These are phyloP conservation scores for Haliaeetus leucogaster DNA, from an alignment of 2,113 vertebrate species.

Conservation along the genomic window DNA sequence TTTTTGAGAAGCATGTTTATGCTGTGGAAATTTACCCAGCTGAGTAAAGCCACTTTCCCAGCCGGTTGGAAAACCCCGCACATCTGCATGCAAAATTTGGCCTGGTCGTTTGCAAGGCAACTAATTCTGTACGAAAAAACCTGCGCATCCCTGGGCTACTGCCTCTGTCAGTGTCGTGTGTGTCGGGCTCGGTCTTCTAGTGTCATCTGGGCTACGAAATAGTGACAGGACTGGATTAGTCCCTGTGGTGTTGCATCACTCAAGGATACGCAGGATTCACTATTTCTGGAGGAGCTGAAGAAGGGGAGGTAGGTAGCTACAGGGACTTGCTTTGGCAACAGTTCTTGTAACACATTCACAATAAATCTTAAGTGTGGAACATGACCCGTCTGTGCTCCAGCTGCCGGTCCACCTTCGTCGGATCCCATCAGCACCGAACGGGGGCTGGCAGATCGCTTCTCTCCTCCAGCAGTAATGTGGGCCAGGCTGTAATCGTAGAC, in stretches of 20 bases:
- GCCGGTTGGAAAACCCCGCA: not conserved
- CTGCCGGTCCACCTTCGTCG: not conserved
- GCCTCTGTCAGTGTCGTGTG: rapidly evolving
- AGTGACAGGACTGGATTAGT: not conserved
- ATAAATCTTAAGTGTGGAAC: not conserved
- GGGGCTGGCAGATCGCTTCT: not conserved
- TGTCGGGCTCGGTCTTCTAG: not conserved
- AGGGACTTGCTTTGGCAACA: not conserved
- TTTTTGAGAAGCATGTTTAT: not conserved
- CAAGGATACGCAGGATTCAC: not conserved
- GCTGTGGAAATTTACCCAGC: not conserved
- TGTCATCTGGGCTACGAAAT: rapidly evolving
- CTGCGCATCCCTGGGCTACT: rapidly evolving
- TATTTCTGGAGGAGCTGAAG: not conserved
- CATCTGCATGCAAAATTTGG: rapidly evolving
- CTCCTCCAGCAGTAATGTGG: rapidly evolving
- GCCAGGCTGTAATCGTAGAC: rapidly evolving
- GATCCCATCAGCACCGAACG: rapidly evolving
- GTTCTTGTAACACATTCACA: too few relatives aligned
- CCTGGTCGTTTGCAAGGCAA: not conserved
- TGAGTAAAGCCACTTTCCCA: not conserved
- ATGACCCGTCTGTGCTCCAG: rapidly evolving
- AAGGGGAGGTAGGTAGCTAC: too few relatives aligned
- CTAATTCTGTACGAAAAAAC: not conserved
- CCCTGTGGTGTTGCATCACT: too few relatives aligned